These are phyloP conservation scores for Chondrosia reniformis DNA, from an alignment of 37 sponge, comb jelly and placozoan genomes.

Conservation along the genomic window DNA sequence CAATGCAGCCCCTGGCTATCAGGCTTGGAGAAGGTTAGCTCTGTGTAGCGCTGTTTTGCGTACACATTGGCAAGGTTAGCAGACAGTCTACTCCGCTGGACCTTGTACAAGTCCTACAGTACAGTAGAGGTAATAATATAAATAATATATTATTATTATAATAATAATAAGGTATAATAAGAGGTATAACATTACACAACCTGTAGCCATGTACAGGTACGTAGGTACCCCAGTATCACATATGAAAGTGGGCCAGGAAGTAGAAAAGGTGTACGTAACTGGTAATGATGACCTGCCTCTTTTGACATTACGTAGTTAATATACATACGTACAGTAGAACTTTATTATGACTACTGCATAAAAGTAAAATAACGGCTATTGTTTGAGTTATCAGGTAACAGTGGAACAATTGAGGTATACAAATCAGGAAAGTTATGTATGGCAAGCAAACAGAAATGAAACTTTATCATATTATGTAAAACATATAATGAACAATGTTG, in stretches of 20 bases:
- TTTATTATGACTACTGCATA: background rate
- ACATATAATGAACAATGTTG: too few species aligned
- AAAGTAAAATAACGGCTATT: too few species aligned
- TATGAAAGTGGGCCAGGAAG: too few species aligned
- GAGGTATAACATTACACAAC: background rate
- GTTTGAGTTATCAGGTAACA: too few species aligned
- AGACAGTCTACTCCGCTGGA: background rate
- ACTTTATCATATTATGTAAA: too few species aligned
- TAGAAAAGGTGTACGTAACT: background rate
- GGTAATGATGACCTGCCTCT: too few species aligned
- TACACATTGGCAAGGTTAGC: conserved; percentile 7
- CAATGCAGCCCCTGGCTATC: background rate
- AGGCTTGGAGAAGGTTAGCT: background rate
- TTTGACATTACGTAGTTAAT: background rate
- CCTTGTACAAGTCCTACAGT: conserved; percentile 7
- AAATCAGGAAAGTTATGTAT: too few species aligned
- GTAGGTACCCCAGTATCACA: background rate
- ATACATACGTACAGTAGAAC: background rate
- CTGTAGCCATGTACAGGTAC: background rate
- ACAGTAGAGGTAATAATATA: background rate
- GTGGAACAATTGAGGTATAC: too few species aligned
- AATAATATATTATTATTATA: too few species aligned
- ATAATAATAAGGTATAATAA: too few species aligned
- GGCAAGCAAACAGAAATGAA: too few species aligned
- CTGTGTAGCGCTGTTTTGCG: background rate